A percentile compares a stretch with the other conserved stretches of the same genome.
Evolutionary conservation across 2,888 invertebrate species (phyloP).

Genomic region (Pasiphila rectangulata): DNA sequence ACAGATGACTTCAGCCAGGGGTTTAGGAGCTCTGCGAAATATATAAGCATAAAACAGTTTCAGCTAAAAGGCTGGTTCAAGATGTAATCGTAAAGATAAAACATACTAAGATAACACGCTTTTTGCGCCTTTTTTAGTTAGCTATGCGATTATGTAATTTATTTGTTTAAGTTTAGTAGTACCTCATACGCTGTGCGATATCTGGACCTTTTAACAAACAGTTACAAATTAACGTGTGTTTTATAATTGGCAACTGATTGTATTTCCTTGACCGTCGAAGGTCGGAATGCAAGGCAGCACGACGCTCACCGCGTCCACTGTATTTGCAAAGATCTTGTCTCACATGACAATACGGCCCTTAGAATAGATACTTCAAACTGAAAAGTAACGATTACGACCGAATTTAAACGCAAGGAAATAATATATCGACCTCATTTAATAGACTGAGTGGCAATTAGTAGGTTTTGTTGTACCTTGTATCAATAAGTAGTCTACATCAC

Average conservation of each 20-base stretch:
- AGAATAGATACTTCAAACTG: conserved; percentile 8
- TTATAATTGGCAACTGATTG: conserved; percentile 62
- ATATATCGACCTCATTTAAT: conserved; percentile 21
- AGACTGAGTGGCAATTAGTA: conserved; percentile 19
- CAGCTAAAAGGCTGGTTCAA: neutral
- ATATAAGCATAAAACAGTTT: conserved; percentile 38
- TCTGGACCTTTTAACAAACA: conserved; percentile 48
- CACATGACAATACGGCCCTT: conserved; percentile 34
- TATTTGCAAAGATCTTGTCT: conserved; percentile 48
- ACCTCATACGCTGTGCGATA: conserved; percentile 59
- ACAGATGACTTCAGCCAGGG: conserved; percentile 23
- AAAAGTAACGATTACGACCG: conserved; percentile 24
- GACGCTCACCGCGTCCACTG: conserved; percentile 56
- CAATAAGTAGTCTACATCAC: conserved; percentile 50
- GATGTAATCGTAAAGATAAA: neutral
- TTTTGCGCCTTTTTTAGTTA: conserved; percentile 8
- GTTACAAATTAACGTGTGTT: conserved; percentile 56
- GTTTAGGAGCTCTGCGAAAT: conserved; percentile 60
- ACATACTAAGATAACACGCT: conserved; percentile 10
- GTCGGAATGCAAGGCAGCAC: conserved; percentile 61
- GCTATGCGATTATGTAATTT: conserved; percentile 59
- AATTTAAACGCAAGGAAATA: conserved; percentile 5
- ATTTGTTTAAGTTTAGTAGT: conserved; percentile 37
- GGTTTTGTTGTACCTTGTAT: conserved; percentile 29
- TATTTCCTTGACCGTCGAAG: conserved; percentile 75